Evolutionary conservation across 1,140 invertebrate genomes (phyloP).

Genomic region (Heliconius hewitsoni): DNA sequence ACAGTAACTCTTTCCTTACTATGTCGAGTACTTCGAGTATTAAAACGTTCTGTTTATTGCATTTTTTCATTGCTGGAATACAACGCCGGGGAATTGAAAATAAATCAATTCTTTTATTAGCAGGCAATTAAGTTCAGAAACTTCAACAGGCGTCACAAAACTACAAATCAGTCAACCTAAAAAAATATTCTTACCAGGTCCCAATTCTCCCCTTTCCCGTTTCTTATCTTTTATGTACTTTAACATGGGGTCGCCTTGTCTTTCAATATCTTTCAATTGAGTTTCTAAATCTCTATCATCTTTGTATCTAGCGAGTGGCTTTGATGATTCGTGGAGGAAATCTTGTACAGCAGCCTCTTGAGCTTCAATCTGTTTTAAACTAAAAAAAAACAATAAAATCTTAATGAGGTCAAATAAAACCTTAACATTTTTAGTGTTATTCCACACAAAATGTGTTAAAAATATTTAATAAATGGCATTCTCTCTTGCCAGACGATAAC

Average conservation of each 20-base stretch:
- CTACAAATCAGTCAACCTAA: neutral
- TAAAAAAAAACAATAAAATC: conserved; percentile 57
- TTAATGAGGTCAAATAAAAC: too few relatives aligned
- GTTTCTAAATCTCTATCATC: conserved; percentile 94
- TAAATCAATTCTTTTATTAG: too few relatives aligned
- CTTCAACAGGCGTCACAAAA: neutral
- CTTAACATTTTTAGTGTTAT: too few relatives aligned
- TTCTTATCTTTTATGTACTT: conserved; percentile 91
- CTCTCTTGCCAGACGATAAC: too few relatives aligned
- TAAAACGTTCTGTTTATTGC: too few relatives aligned
- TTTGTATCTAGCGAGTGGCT: conserved; percentile 94
- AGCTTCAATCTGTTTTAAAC: conserved; percentile 90
- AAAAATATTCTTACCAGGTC: conserved; percentile 53
- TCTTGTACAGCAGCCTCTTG: conserved; percentile 85
- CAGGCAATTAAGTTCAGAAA: too few relatives aligned
- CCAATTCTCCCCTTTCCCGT: conserved; percentile 79
- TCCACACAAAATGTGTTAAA: too few relatives aligned
- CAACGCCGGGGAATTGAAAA: too few relatives aligned
- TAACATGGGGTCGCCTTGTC: conserved; percentile 96
- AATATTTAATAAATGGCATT: too few relatives aligned
- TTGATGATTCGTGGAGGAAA: conserved; percentile 91
- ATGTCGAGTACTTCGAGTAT: too few relatives aligned
- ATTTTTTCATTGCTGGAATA: too few relatives aligned
- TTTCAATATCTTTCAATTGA: conserved; percentile 87
- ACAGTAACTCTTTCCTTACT: too few relatives aligned